A percentile compares a stretch with the other conserved stretches of the same genome.
These are phyloP conservation scores for Cliona cf. orientalis DNA, from an alignment of 37 sponge, comb jelly and placozoan genomes.

Conservation along the genomic window DNA sequence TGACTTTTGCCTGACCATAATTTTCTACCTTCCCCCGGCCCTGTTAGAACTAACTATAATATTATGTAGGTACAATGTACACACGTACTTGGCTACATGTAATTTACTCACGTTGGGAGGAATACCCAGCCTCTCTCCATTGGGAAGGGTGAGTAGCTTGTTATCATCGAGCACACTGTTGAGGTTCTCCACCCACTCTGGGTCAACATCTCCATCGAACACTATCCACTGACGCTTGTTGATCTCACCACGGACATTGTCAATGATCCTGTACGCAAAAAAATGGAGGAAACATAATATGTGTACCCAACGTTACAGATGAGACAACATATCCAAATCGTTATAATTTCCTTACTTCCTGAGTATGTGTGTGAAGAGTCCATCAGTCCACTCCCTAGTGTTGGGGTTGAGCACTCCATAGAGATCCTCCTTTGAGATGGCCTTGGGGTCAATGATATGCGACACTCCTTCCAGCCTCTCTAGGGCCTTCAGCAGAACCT, in stretches of 20 bases:
- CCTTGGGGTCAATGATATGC: conserved; percentile 99
- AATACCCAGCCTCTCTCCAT: conserved; percentile 92
- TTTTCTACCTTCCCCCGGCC: too few species aligned
- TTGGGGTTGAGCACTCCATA: conserved; percentile 98
- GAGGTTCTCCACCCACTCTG: conserved; percentile 99
- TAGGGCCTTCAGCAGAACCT: conserved; percentile 94
- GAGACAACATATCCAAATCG: too few species aligned
- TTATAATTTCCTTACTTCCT: conserved; percentile 96
- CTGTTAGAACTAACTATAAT: too few species aligned
- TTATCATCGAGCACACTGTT: conserved; percentile 99
- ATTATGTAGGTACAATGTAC: too few species aligned
- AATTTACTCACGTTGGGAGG: conserved; percentile 87
- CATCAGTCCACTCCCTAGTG: conserved; percentile 99
- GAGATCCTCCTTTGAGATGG: conserved; percentile 92
- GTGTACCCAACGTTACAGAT: too few species aligned
- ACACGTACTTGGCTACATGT: too few species aligned
- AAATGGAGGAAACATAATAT: too few species aligned
- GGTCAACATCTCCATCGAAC: conserved; percentile 99
- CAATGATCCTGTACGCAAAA: conserved; percentile 92
- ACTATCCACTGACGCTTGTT: conserved; percentile 97
- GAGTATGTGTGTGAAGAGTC: conserved; percentile 94
- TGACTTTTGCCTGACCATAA: too few species aligned
- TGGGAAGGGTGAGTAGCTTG: conserved; percentile 97
- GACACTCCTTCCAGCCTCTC: conserved; percentile 92
- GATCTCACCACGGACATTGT: conserved; percentile 96